phyloP scores from a whole-genome alignment of 1,140 invertebrate species.

The Drosophila lacertosa region DNA sequence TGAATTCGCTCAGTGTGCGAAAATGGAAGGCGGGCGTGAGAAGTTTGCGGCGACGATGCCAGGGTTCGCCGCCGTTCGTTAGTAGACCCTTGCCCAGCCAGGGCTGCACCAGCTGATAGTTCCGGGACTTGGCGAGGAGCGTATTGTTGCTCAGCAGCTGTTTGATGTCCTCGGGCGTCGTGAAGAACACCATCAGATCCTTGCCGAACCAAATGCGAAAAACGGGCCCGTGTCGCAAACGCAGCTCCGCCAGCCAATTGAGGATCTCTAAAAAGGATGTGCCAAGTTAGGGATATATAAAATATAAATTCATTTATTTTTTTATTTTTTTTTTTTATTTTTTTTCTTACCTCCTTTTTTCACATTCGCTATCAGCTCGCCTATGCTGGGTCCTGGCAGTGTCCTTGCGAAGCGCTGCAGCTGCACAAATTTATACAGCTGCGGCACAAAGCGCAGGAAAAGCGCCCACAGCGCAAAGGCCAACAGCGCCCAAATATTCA shows the following conservation, averaged over 20 bases:
- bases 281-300: too few relatives aligned
- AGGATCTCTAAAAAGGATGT: slow-evolving; percentile 35
- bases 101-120: slow-evolving; percentile 86
- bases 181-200: slow-evolving; percentile 75
- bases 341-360: slow-evolving; percentile 79
- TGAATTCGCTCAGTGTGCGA: slow-evolving; percentile 92
- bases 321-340: too few relatives aligned
- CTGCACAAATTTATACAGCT: slow-evolving; percentile 27
- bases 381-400: slow-evolving; percentile 64
- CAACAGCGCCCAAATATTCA: slow-evolving; percentile 68
- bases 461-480: slow-evolving; percentile 72
- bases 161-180: slow-evolving; percentile 74
- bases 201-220: slow-evolving; percentile 83
- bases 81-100: slow-evolving; percentile 89
- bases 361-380: slow-evolving; percentile 69
- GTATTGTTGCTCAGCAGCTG: slow-evolving; percentile 87
- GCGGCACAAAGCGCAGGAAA: slow-evolving; percentile 62
- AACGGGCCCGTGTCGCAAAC: slow-evolving; percentile 57
- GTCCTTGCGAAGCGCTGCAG: slow-evolving; percentile 60
- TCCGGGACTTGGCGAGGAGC: slow-evolving; percentile 84
- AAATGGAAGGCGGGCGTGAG: slow-evolving; percentile 96
- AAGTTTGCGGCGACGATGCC: slow-evolving; percentile 91
- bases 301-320: too few relatives aligned
- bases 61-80: slow-evolving; percentile 89
- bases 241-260: slow-evolving; percentile 58